Percentiles rank a stretch among this genome's conserved stretches.
These are phyloP conservation scores for Centropristis striata DNA, from an alignment of 2,113 vertebrate genomes.

Conservation along the genomic window DNA sequence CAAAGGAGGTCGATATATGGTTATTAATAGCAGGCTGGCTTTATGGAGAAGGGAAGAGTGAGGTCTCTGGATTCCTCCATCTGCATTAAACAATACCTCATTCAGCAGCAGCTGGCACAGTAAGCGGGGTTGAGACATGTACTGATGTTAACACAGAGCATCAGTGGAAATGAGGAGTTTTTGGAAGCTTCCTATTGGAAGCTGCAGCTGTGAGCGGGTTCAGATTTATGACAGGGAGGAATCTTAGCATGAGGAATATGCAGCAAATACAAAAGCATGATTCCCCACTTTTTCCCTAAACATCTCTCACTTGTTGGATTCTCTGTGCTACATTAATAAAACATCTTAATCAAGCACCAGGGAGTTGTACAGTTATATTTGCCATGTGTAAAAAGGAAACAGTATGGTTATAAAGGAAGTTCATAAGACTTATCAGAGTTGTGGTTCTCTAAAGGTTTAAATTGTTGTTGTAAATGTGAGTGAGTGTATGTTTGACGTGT, in stretches of 20 bases:
- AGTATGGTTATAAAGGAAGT: not conserved
- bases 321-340: constrained; percentile 17
- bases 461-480: constrained; percentile 49
- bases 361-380: constrained; percentile 34
- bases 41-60: constrained; percentile 84
- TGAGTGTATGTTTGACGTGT: constrained; percentile 26
- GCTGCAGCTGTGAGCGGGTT: constrained; percentile 70
- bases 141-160: constrained; percentile 55
- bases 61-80: constrained; percentile 79
- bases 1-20: constrained; percentile 81
- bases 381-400: constrained; percentile 23
- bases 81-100: constrained; percentile 83
- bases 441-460: constrained; percentile 31
- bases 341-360: constrained; percentile 30
- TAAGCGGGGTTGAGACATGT: constrained; percentile 21
- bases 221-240: constrained; percentile 48
- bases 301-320: constrained; percentile 41
- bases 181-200: constrained; percentile 46
- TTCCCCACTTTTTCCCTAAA: constrained; percentile 44
- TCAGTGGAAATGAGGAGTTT: constrained; percentile 55
- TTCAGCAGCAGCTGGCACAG: constrained; percentile 79
- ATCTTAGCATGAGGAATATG: constrained; percentile 44
- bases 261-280: constrained; percentile 32
- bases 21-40: constrained; percentile 84
- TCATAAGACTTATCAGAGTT: constrained; percentile 30